Evolutionary conservation across 2,888 invertebrate species (phyloP), one percentile per base, ranked within the genome.

Genomic region (Pharmacophagus antenor): DNA sequence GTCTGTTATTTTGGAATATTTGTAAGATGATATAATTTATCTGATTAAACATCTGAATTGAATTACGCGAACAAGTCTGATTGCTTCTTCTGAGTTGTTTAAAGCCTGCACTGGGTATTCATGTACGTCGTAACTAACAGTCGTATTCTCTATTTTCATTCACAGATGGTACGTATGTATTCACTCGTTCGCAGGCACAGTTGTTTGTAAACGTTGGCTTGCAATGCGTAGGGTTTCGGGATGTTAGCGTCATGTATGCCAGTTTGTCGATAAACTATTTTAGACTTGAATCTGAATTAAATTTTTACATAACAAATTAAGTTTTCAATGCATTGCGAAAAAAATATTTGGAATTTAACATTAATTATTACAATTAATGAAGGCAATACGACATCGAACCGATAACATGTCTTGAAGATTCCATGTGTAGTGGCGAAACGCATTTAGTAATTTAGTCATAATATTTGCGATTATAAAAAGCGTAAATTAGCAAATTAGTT

Each of bases 161-260:
- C 60, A 69, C 68, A 58, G 63, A 62, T 66, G 65, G 71, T 71
- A 67, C 67, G 71, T 73, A 73, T 78, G 82, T 77, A 82, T 80
- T 76, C 80, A 80, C 76, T 82, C 76, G 75, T 76, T 81, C 74
- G 76, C 76, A 72, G 79, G 72, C 76, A 67, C 74, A 66, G 76
- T 76, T 84, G 86, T 85, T 85, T 84, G 83, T 87, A 84, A 84
- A 80, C 80, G 79, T 70, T 71, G 74, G 76, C 65, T 75, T 78
- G 78, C 80, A 79, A 74, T 77, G 73, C 70, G 70, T 68, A 67
- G 79, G 80, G 84, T 22, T 51, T 46, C 37, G 60, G 46, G 48
- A 54, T 70, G 79, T 63, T 71, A 71, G 70, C 62, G 63, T 54
- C 37, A 10, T 70, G 64, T 74, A 73, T 71, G 61, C 61, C 68